Percentiles rank a stretch among this genome's conserved stretches.
Conservation (phyloP, 2,888 invertebrate species). For the Scelioninae gen. 2 region DNA sequence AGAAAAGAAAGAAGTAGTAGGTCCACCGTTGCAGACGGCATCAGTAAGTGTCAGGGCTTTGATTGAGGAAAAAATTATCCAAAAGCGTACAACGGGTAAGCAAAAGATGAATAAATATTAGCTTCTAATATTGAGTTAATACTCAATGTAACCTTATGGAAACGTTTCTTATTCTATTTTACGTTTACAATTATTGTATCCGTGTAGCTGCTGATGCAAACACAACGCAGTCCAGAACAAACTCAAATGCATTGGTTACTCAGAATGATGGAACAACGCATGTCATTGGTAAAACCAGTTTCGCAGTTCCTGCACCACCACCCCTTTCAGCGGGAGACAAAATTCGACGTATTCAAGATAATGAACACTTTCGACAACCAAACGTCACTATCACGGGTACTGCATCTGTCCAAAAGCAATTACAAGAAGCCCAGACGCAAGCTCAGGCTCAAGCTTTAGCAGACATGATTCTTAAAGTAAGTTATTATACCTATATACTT, state of each 20-base stretch:
- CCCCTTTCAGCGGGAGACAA: conserved; percentile 75
- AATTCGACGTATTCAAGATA: conserved; percentile 78
- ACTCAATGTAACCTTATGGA: too few relatives aligned
- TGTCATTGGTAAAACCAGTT: conserved; percentile 75
- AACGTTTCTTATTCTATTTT: background rate
- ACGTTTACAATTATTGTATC: background rate
- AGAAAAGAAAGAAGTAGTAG: conserved; percentile 88
- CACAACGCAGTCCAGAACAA: conserved; percentile 68
- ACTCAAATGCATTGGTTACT: conserved; percentile 68
- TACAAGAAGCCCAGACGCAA: conserved; percentile 75
- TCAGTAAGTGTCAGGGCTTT: conserved; percentile 92
- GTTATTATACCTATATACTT: background rate
- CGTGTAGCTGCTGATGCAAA: conserved; percentile 72
- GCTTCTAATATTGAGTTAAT: too few relatives aligned
- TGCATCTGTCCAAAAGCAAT: conserved; percentile 72
- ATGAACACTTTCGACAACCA: conserved; percentile 77
- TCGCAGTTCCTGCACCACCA: conserved; percentile 79
- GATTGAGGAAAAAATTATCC: conserved; percentile 95
- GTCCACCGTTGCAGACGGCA: conserved; percentile 93
- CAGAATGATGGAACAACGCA: conserved; percentile 67
- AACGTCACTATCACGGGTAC: conserved; percentile 71
- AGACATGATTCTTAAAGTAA: conserved; percentile 82
- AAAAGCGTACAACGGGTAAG: conserved; percentile 82
- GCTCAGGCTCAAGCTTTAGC: conserved; percentile 87
- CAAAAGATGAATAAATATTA: too few relatives aligned